phyloP scores from a whole-genome alignment of 2,888 invertebrate genomes.

The Deroplatys truncata region DNA sequence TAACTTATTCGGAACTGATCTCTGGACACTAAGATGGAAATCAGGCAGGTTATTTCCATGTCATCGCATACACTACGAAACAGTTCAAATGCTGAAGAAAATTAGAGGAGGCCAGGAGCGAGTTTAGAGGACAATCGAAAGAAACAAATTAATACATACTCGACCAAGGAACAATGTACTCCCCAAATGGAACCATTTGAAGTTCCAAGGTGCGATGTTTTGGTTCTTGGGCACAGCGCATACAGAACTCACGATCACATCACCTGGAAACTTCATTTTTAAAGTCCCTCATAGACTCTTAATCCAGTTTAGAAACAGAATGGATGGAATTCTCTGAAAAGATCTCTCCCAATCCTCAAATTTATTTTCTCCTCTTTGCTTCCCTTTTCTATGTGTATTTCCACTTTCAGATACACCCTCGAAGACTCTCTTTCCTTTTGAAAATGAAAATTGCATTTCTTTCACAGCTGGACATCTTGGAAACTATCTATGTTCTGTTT shows the following conservation, averaged over 20 bases:
- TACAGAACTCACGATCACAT: background rate
- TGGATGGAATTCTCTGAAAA: background rate
- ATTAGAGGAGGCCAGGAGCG: too few relatives aligned
- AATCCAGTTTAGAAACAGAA: conserved; percentile 6
- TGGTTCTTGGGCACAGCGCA: background rate
- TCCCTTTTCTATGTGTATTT: background rate
- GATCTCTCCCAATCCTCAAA: background rate
- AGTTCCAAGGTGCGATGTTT: background rate
- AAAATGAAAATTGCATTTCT: conserved; percentile 2
- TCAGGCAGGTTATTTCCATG: too few relatives aligned
- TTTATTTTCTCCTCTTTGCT: background rate
- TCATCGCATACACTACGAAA: too few relatives aligned
- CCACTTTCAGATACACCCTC: background rate
- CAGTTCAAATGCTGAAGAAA: too few relatives aligned
- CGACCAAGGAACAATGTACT: too few relatives aligned
- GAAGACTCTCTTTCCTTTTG: background rate
- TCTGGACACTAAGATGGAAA: too few relatives aligned
- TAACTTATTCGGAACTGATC: too few relatives aligned
- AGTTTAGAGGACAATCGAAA: too few relatives aligned
- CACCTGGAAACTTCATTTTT: background rate
- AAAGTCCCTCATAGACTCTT: background rate
- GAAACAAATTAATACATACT: too few relatives aligned
- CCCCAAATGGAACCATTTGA: too few relatives aligned
- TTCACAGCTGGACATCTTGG: conserved; percentile 4
- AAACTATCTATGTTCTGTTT: background rate